Percentiles rank a stretch among this genome's conserved stretches.
Conservation (phyloP, 1,140 invertebrate species). For the Ectropis grisescens region DNA sequence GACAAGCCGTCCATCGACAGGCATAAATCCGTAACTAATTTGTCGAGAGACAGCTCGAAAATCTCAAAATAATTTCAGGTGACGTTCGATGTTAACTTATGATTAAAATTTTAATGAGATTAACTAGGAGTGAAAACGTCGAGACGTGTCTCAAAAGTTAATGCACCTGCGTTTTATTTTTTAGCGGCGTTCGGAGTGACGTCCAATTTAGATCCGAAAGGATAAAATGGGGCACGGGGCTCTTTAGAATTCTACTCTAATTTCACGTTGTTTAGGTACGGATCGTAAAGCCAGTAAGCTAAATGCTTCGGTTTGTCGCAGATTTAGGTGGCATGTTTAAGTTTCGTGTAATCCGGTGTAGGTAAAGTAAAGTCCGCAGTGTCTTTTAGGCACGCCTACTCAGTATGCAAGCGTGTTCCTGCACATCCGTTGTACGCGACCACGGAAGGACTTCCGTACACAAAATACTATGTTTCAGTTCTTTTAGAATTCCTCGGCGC, state of each 20-base stretch:
- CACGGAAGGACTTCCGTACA: constrained; percentile 60
- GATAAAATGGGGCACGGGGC: constrained; percentile 3
- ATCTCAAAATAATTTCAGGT: constrained; percentile 49
- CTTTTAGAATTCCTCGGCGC: constrained; percentile 58
- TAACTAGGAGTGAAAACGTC: constrained; percentile 21
- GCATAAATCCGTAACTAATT: constrained; percentile 62
- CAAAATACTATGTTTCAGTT: constrained; percentile 63
- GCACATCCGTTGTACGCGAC: constrained; percentile 61
- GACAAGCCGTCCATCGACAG: constrained; percentile 51
- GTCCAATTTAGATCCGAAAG: neutral
- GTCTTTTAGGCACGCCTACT: constrained; percentile 65
- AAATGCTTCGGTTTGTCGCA: constrained; percentile 39
- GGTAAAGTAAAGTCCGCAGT: constrained; percentile 58
- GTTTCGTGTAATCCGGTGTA: constrained; percentile 58
- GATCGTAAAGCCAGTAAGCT: constrained; percentile 24
- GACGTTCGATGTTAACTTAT: constrained; percentile 38
- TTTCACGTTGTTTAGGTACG: constrained; percentile 14
- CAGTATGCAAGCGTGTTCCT: constrained; percentile 65
- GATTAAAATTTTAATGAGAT: constrained; percentile 58
- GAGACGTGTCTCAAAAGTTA: constrained; percentile 12
- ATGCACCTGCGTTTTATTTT: constrained; percentile 3
- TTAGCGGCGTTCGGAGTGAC: neutral
- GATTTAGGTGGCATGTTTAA: constrained; percentile 56
- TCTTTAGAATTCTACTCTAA: constrained; percentile 9
- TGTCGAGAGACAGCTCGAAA: constrained; percentile 50